These are phyloP conservation scores for Heterochromis multidens DNA, from an alignment of 2,113 vertebrate genomes.

Conservation along the genomic window DNA sequence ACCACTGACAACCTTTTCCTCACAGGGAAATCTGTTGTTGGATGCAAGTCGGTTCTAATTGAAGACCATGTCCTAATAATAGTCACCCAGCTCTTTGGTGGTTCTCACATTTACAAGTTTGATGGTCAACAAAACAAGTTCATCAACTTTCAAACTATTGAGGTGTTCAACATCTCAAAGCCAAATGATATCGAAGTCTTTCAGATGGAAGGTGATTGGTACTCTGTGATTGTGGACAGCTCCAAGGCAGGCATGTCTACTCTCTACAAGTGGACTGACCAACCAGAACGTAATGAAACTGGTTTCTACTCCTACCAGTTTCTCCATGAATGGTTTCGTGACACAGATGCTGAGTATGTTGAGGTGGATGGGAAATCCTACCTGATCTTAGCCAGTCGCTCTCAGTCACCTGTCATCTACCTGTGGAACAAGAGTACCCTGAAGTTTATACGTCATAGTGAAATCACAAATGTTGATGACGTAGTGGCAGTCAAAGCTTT, in stretches of 20 bases:
- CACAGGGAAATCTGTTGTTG: constrained; percentile 93
- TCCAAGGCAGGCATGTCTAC: constrained; percentile 95
- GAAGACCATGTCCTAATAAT: constrained; percentile 91
- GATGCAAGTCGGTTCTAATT: constrained; percentile 91
- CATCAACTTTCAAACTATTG: constrained; percentile 94
- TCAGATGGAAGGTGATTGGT: constrained; percentile 86
- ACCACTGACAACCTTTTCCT: background rate
- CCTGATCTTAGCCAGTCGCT: constrained; percentile 91
- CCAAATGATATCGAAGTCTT: constrained; percentile 97
- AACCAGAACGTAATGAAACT: constrained; percentile 80
- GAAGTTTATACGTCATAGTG: constrained; percentile 86
- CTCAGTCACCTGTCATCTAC: constrained; percentile 90
- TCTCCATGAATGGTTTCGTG: constrained; percentile 96
- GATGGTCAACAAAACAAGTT: constrained; percentile 93
- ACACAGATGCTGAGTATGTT: constrained; percentile 90
- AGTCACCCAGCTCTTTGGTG: constrained; percentile 94
- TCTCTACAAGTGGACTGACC: constrained; percentile 88
- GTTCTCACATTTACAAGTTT: constrained; percentile 96
- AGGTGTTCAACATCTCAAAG: constrained; percentile 94
- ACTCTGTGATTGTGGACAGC: constrained; percentile 95
- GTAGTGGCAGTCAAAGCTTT: constrained; percentile 93
- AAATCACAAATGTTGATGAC: constrained; percentile 90
- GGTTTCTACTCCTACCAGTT: constrained; percentile 94
- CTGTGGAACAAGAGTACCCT: constrained; percentile 92
- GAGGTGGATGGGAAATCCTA: constrained; percentile 87